Percentiles rank a stretch among this genome's conserved stretches.
These are phyloP conservation scores for Salpingus planirostris DNA, from an alignment of 2,888 invertebrate species.

Conservation along the genomic window DNA sequence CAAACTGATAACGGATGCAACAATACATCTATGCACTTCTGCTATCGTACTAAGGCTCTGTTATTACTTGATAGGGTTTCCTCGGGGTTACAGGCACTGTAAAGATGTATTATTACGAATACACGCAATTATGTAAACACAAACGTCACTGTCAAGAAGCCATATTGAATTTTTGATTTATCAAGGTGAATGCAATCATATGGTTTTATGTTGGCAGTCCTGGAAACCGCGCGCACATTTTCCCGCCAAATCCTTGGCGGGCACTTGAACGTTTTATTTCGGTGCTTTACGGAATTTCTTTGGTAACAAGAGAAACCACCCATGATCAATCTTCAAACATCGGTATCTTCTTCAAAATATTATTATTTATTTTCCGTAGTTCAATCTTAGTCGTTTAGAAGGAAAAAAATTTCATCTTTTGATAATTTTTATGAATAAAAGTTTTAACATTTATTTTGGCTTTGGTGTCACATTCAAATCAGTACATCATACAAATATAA, in stretches of 20 bases:
- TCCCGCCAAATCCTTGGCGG: too few relatives aligned
- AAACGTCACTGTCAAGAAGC: slow-evolving; percentile 39
- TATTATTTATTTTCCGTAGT: too few relatives aligned
- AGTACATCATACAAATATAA: slow-evolving; percentile 40
- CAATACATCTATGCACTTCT: slow-evolving; percentile 11
- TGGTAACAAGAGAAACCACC: too few relatives aligned
- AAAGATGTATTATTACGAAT: slow-evolving; percentile 23
- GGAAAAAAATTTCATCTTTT: too few relatives aligned
- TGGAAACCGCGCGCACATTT: too few relatives aligned
- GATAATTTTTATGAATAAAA: slow-evolving; percentile 22
- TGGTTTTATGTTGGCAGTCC: slow-evolving; percentile 14
- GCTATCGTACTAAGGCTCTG: slow-evolving; percentile 11
- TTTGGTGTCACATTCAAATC: slow-evolving; percentile 42
- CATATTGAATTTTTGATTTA: slow-evolving; percentile 31
- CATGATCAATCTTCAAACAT: too few relatives aligned
- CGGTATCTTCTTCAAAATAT: too few relatives aligned
- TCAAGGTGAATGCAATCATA: slow-evolving; percentile 12
- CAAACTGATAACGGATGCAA: slow-evolving; percentile 11
- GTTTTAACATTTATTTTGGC: slow-evolving; percentile 40
- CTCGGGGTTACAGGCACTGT: slow-evolving; percentile 10
- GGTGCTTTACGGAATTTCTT: too few relatives aligned
- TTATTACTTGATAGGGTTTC: slow-evolving; percentile 12
- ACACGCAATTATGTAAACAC: slow-evolving; percentile 41
- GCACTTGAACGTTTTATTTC: too few relatives aligned
- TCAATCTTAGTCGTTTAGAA: too few relatives aligned